Evolutionary conservation across 1,140 invertebrate genomes (phyloP).

Genomic region (Procambarus virginalis): DNA sequence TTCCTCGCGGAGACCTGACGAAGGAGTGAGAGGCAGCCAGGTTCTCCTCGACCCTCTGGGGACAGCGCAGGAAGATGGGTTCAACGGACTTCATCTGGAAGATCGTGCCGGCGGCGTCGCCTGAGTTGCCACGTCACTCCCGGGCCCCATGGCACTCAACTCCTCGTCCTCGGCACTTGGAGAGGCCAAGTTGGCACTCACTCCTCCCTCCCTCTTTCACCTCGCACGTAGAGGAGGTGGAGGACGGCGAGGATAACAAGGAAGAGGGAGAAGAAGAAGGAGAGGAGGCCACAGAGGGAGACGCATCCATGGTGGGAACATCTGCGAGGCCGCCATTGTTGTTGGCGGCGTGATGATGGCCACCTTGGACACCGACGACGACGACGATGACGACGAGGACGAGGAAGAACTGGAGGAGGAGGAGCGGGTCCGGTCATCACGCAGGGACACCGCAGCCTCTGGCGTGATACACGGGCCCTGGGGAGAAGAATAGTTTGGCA

Average conservation of each 20-base stretch:
- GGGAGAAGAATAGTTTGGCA: neutral
- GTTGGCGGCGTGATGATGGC: slow-evolving; percentile 33
- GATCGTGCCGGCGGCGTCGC: slow-evolving; percentile 25
- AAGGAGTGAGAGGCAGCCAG: slow-evolving; percentile 39
- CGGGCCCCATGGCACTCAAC: slow-evolving; percentile 21
- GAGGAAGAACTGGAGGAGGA: neutral
- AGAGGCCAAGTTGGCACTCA: neutral
- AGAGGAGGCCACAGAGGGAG: slow-evolving; percentile 37
- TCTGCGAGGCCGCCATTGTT: neutral
- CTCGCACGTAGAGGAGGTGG: slow-evolving; percentile 42
- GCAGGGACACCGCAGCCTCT: slow-evolving; percentile 31
- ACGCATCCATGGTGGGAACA: neutral
- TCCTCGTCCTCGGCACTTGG: slow-evolving; percentile 9
- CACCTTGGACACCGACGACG: slow-evolving; percentile 30
- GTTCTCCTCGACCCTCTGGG: slow-evolving; percentile 38
- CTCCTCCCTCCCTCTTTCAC: neutral
- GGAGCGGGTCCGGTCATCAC: slow-evolving; percentile 39
- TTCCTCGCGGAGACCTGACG: slow-evolving; percentile 24
- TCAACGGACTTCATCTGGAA: slow-evolving; percentile 21
- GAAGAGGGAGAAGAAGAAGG: slow-evolving; percentile 51
- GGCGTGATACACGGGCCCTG: slow-evolving; percentile 55
- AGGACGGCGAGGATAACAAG: slow-evolving; percentile 55
- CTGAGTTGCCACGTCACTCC: slow-evolving; percentile 1
- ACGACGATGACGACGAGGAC: slow-evolving; percentile 18
- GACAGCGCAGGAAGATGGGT: slow-evolving; percentile 51